Percentiles rank a stretch among this genome's conserved stretches.
Conservation (phyloP, 2,113 vertebrate species). For the Cheirogaleus medius region DNA sequence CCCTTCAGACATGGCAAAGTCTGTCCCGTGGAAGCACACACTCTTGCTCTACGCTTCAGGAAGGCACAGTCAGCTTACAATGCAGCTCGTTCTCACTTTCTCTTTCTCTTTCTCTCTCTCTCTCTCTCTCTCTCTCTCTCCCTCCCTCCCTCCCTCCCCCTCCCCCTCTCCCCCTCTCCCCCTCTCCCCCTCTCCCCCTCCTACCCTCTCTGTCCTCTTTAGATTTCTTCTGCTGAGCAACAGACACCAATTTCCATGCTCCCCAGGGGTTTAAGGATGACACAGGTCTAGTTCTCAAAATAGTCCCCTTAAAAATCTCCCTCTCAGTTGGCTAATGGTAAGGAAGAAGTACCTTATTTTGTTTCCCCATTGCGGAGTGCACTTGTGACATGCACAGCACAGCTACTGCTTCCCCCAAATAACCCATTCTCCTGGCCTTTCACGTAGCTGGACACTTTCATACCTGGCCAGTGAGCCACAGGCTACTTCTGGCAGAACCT, state of each 20-base stretch:
- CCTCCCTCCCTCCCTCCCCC: accelerated
- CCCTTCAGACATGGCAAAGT: accelerated
- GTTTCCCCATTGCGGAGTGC: not conserved
- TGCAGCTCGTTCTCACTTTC: too few relatives aligned
- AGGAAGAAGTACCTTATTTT: not conserved
- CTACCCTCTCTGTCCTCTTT: not conserved
- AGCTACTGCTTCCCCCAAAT: accelerated
- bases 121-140: not conserved
- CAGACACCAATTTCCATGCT: accelerated
- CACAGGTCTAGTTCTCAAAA: not conserved
- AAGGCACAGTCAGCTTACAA: not conserved
- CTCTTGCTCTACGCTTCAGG: not conserved
- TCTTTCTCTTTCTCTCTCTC: not conserved
- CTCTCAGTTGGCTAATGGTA: not conserved
- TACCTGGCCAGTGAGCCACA: accelerated
- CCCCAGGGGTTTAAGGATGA: too few relatives aligned
- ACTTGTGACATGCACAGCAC: accelerated
- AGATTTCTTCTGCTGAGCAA: not conserved
- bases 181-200: not conserved
- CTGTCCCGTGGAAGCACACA: accelerated
- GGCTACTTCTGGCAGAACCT: accelerated
- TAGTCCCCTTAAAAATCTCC: not conserved
- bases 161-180: too few relatives aligned
- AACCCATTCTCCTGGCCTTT: accelerated
- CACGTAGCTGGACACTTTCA: accelerated